A percentile compares a stretch with the other conserved stretches of the same genome.
These are phyloP conservation scores for Pycnonotus jocosus DNA, from an alignment of 2,113 vertebrate genomes.

Conservation along the genomic window DNA sequence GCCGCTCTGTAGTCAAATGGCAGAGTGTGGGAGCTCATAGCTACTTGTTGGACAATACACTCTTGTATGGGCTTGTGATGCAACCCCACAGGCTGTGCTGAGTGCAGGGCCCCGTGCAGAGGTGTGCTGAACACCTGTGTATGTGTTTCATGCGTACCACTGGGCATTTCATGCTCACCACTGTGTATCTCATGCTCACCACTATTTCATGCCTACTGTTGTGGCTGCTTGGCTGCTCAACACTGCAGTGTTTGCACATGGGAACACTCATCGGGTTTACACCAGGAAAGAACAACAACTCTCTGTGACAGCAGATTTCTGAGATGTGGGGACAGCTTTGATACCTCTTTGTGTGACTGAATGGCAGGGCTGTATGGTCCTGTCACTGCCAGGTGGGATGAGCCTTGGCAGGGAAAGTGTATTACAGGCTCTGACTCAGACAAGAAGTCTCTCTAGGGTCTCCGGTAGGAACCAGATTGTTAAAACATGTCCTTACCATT, in stretches of 20 bases:
- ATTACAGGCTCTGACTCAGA: neutral
- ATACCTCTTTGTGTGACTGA: neutral
- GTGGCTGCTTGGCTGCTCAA: neutral
- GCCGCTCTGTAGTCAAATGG: neutral
- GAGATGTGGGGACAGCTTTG: neutral
- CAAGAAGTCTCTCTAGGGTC: neutral
- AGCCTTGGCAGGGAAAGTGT: neutral
- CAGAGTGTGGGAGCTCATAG: rapidly evolving
- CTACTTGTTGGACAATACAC: neutral
- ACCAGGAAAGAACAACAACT: neutral
- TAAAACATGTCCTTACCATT: neutral
- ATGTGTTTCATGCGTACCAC: neutral
- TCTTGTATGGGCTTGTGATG: neutral
- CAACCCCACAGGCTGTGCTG: neutral
- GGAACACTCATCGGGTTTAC: neutral
- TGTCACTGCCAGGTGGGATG: neutral
- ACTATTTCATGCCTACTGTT: neutral
- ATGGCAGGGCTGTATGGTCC: neutral
- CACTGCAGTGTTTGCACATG: rapidly evolving
- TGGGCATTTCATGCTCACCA: neutral
- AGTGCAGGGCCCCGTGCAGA: neutral
- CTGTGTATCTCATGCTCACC: neutral
- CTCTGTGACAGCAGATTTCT: neutral
- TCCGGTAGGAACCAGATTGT: neutral
- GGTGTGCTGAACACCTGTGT: neutral